Conservation (phyloP, 1,140 invertebrate species). For the Caenorhabditis latens region DNA sequence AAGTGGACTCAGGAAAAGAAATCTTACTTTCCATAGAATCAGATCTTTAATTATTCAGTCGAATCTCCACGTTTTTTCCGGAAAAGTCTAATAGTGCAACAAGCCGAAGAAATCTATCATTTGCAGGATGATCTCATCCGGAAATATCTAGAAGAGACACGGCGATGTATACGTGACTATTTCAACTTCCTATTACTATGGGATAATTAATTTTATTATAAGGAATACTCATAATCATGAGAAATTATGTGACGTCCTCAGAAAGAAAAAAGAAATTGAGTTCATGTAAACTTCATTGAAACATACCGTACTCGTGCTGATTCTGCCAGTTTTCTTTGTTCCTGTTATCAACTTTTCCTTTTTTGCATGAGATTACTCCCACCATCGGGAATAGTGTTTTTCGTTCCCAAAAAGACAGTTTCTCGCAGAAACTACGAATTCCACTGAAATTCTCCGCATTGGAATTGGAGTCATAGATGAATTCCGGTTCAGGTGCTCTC, state of each 20-base stretch:
- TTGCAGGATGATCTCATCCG: background rate
- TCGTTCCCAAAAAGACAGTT: background rate
- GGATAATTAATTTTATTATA: constrained; percentile 12
- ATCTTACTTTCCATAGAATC: too few species aligned
- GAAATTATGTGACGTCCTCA: background rate
- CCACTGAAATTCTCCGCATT: background rate
- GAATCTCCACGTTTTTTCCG: background rate
- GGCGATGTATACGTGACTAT: background rate
- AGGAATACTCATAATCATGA: background rate
- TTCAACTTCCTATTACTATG: background rate
- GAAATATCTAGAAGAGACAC: background rate
- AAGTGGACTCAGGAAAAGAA: too few species aligned
- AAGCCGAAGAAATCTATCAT: background rate
- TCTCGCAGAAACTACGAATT: constrained; percentile 35
- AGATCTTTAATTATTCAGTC: too few species aligned
- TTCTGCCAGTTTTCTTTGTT: background rate
- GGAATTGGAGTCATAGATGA: constrained; percentile 27
- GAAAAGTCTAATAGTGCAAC: background rate
- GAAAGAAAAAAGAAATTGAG: background rate
- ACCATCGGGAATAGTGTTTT: background rate
- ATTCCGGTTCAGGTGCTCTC: constrained; percentile 47
- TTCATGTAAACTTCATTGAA: background rate
- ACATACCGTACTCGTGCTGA: background rate
- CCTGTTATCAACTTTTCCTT: background rate
- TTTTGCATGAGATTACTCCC: background rate